Conservation (phyloP, 2,797 vertebrate genomes). For the Hapalemur alaotrensis region DNA sequence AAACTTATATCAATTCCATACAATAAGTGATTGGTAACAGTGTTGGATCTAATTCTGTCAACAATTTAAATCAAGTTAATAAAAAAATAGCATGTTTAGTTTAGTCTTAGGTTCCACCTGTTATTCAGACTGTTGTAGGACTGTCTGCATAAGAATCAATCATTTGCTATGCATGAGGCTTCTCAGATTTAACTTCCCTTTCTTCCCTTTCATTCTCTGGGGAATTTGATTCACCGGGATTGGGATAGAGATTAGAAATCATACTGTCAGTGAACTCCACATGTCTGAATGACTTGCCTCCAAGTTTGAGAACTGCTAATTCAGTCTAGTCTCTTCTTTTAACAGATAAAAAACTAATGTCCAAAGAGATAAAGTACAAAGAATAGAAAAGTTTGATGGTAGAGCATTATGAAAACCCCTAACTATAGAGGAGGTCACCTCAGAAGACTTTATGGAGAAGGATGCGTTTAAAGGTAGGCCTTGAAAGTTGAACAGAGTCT, state of each 20-base stretch:
- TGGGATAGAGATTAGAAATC: neutral
- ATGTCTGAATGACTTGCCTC: neutral
- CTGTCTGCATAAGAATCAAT: neutral
- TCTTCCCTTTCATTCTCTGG: neutral
- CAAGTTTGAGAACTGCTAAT: neutral
- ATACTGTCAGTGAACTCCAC: neutral
- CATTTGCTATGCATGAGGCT: neutral
- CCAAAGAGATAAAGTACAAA: neutral
- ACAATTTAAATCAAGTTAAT: neutral
- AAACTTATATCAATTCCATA: neutral
- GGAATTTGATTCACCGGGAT: neutral
- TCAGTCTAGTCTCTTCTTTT: neutral
- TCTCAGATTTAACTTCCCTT: neutral
- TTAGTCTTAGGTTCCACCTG: neutral
- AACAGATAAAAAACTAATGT: neutral
- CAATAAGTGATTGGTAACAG: neutral
- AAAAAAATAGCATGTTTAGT: neutral
- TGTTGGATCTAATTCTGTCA: neutral
- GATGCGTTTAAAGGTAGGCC: neutral
- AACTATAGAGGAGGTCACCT: neutral
- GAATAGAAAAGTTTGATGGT: neutral
- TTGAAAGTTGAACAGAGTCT: neutral
- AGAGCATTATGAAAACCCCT: neutral
- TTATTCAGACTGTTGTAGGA: neutral
- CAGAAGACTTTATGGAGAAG: neutral